These are phyloP conservation scores for Hesperia comma DNA, from an alignment of 2,888 invertebrate species.

Conservation along the genomic window DNA sequence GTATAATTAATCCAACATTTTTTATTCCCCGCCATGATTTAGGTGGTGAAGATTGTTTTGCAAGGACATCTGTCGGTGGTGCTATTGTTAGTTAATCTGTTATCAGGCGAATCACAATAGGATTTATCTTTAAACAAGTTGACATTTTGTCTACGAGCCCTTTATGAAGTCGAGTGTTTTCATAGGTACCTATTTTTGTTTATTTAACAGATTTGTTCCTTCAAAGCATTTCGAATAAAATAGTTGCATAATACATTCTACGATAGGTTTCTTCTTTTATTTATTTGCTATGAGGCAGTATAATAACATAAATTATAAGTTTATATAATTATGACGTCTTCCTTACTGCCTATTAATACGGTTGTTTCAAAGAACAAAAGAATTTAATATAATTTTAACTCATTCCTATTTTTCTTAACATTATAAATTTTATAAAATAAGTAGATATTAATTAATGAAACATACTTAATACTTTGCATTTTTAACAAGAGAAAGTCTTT, in stretches of 20 bases:
- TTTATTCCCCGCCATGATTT: constrained; percentile 70
- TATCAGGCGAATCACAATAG: constrained; percentile 80
- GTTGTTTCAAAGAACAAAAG: too few species aligned
- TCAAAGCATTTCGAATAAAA: neutral
- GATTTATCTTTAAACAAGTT: constrained; percentile 78
- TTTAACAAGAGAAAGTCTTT: too few species aligned
- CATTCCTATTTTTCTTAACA: too few species aligned
- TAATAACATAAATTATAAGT: too few species aligned
- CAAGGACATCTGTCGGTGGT: constrained; percentile 77
- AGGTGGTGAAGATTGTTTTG: constrained; percentile 80
- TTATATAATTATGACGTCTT: too few species aligned
- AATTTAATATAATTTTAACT: too few species aligned
- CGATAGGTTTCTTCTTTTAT: too few species aligned
- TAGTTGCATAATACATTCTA: neutral
- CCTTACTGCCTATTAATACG: too few species aligned
- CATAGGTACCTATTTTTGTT: constrained; percentile 69
- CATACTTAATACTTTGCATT: too few species aligned
- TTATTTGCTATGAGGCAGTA: too few species aligned
- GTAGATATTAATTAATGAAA: too few species aligned
- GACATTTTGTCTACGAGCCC: constrained; percentile 74
- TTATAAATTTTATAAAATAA: too few species aligned
- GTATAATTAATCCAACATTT: constrained; percentile 57
- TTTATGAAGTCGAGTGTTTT: constrained; percentile 75
- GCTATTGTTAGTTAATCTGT: constrained; percentile 68
- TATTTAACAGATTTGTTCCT: constrained; percentile 63